Percentiles rank a stretch among this genome's conserved stretches.
Evolutionary conservation across 2,113 vertebrate genomes (phyloP).

Genomic region (Chrysemys picta): DNA sequence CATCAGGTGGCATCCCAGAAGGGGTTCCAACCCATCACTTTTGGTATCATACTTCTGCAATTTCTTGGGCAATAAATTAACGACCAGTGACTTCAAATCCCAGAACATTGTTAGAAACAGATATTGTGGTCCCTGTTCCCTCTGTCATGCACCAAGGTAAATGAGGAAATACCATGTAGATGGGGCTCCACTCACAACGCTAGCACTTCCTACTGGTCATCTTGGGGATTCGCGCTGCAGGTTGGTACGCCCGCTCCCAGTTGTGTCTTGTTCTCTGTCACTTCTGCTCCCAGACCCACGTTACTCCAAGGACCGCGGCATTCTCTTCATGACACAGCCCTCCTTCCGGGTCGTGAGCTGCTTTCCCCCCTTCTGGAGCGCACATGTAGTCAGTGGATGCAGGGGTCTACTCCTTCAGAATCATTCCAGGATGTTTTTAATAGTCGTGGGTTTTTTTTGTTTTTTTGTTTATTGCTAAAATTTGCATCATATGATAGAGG

Average conservation of each 20-base stretch:
- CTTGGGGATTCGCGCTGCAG: too few species aligned
- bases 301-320: too few species aligned
- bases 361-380: background rate
- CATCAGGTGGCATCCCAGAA: too few species aligned
- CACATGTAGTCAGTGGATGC: background rate
- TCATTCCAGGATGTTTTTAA: background rate
- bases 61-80: background rate
- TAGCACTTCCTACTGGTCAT: too few species aligned
- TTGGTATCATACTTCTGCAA: background rate
- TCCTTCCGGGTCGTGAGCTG: too few species aligned
- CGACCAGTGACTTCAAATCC: background rate
- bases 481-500: background rate
- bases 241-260: too few species aligned
- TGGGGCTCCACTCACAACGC: too few species aligned
- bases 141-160: background rate
- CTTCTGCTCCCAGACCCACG: too few species aligned
- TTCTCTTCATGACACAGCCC: too few species aligned
- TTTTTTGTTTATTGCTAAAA: background rate
- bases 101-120: background rate
- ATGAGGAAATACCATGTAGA: background rate
- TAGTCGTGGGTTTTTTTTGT: background rate
- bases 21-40: too few species aligned
- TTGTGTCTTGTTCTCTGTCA: too few species aligned
- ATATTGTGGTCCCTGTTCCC: accelerated
- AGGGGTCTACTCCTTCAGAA: background rate